A percentile compares a stretch with the other conserved stretches of the same genome.
Conservation (phyloP, 2,797 vertebrate genomes). For the Podarcis siculus region DNA sequence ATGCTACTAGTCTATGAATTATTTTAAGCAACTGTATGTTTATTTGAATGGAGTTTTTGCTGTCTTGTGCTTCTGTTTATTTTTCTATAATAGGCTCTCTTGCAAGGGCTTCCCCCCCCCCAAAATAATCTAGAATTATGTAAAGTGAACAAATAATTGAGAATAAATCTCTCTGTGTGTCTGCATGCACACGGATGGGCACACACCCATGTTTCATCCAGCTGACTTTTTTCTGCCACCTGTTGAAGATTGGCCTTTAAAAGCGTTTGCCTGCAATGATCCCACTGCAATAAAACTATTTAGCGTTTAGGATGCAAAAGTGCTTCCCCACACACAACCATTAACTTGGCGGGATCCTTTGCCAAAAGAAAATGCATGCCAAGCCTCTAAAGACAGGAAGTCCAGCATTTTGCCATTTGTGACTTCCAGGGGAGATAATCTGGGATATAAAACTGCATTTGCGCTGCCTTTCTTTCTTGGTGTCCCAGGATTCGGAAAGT, state of each 20-base stretch:
- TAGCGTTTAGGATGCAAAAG: background rate
- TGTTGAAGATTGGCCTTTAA: background rate
- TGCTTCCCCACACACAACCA: too few relatives aligned
- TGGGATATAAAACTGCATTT: fast-evolving
- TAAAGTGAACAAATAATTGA: too few relatives aligned
- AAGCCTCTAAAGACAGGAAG: fast-evolving
- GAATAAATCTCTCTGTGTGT: background rate
- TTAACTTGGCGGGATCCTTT: background rate
- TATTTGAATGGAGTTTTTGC: too few relatives aligned
- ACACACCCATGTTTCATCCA: background rate
- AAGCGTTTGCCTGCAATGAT: background rate
- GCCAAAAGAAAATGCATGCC: background rate
- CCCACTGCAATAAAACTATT: background rate
- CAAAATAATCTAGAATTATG: too few relatives aligned
- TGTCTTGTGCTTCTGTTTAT: too few relatives aligned
- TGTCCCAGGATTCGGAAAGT: conserved; percentile 91
- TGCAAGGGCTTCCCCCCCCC: background rate
- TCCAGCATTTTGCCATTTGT: too few relatives aligned
- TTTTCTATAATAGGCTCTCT: background rate
- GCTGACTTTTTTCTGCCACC: background rate
- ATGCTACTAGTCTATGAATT: too few relatives aligned
- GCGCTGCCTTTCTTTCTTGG: conserved; percentile 41
- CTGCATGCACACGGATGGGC: background rate
- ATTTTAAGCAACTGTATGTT: too few relatives aligned
- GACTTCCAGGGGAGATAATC: background rate